Base-by-base conservation (phyloP, 2,888 invertebrate species). In the Sminthurides aquaticus region DNA sequence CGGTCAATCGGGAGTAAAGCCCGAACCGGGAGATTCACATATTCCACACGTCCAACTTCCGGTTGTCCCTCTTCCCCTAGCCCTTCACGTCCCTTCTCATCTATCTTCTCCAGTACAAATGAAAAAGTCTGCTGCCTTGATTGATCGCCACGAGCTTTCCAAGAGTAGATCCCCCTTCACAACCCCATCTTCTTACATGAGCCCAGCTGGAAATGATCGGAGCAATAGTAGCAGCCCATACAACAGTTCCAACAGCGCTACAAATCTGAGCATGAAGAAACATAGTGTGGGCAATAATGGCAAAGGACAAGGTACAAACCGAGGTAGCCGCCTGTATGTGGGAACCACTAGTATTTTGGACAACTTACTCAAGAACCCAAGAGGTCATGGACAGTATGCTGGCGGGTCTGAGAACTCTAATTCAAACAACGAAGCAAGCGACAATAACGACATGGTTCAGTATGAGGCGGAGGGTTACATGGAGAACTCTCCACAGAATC, bases 311-410 rank as follows among this genome's bases (percentile, higher is more conserved):
- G 43, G 43, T 34, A 34, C 43, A 34, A 34, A 34, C 15, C 67
- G 70, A 22, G 70, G 66, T 64, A 70, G 67, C 65, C 65, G 72
- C 60, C 64, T 71, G 61, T 73, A 71, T 57, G 68, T 73, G 49
- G 73, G 72, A 65, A 69, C 72, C 26, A 74, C 74, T 28, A 73
- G 73, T 67, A 74, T 74, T 71, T 68, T 74, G 70, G 74, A 74
- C 67, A 74, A 74, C 69, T 69, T 73, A 69, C 71, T 74, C 66
- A 73, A 73, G 65, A 73, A 74, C 60, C 72, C 72, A 49, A 66
- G 71, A 63, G 70, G 68, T 28, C 69, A 68, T 56, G 68, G 70
- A 60, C 67, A 69, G 64, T 69, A 68, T 25, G 67, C 71, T 11
- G 68, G 68, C n/a, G 11, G 48, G 24, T 43, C 22, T 22, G 29